phyloP scores from a whole-genome alignment of 1,140 invertebrate genomes.

The Brachionus calyciflorus region DNA sequence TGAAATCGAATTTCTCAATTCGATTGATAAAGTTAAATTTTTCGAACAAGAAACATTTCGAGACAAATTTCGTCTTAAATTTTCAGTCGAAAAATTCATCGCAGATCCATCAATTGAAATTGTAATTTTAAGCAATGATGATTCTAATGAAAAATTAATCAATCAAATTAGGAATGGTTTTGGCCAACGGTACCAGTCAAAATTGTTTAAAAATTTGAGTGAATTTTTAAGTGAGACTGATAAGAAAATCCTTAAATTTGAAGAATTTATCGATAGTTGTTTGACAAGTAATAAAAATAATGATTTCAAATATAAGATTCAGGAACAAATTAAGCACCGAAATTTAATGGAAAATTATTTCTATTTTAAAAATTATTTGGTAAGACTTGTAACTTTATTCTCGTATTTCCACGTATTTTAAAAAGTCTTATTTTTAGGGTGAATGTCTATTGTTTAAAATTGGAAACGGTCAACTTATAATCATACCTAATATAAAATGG shows the following conservation, averaged over 20 bases:
- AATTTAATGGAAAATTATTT: slow-evolving; percentile 3
- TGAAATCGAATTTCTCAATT: not conserved
- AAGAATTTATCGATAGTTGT: not conserved
- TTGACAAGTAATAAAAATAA: not conserved
- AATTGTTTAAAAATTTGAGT: not conserved
- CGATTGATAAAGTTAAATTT: not conserved
- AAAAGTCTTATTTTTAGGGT: not conserved
- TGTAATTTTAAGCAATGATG: not conserved
- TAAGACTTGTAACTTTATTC: not conserved
- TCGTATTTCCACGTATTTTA: too few species aligned
- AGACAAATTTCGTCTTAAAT: slow-evolving; percentile 19
- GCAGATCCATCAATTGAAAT: slow-evolving; percentile 6
- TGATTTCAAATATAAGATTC: not conserved
- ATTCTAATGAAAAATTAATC: not conserved
- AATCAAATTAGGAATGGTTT: not conserved
- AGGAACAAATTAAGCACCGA: not conserved
- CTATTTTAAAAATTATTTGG: slow-evolving; percentile 15
- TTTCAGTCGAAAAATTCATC: not conserved
- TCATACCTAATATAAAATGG: slow-evolving; percentile 18
- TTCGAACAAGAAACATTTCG: slow-evolving; percentile 17
- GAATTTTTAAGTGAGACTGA: not conserved
- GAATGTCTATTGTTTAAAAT: not conserved
- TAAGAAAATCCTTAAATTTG: not conserved
- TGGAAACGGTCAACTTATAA: not conserved
- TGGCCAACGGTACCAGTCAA: not conserved